Base-by-base conservation (phyloP, 2,113 vertebrate species). In the Raja brachyura region DNA sequence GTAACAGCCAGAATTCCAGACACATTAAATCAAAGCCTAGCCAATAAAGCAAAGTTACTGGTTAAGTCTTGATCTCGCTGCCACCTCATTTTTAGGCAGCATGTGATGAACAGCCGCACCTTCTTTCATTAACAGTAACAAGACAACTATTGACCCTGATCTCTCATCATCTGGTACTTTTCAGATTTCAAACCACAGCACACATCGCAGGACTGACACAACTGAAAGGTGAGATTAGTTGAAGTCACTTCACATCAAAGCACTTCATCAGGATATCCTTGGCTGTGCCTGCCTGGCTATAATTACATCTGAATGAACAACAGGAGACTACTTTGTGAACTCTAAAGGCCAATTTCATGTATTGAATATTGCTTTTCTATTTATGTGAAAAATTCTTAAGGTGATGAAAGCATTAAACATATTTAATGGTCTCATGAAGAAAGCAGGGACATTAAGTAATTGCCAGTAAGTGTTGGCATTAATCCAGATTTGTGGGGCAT, bases 261-360 rank as follows among this genome's bases (percentile, higher is more conserved):
- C 7, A 28, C 9, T 83, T 83, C 48, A 83, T 56, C 79, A 61
- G 59, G 11, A 86, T 63, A 63, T 31, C 56, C 25, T 31, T 10
- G 31, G n/a, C 56, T 63, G 56, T 61, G 28, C 13, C 83, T 31
- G 25, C 28, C 83, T 31, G 59, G n/a, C 56, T 31, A 0, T 61
- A 88, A 88, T 31, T 63, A 66, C n/a, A 31, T 86, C 61, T 86
- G 56, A 61, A 86, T 86, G 56, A 86, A 86, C 56, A 61, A 85
- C 79, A 85, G 20, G 10, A 85, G 9, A 86, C 28, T 86, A 86
- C 20, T 61, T 48, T 31, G 14, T 5, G 59, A 86, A 86, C 59
- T 31, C 28, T 2, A 88, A 28, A 63, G 61, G 75, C n/a, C 10
- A n/a, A 16, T 63, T 88, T 88, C 81, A 61, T 59, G 54, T 66